Evolutionary conservation across 1,140 invertebrate species (phyloP).

Genomic region (Mesaphorura yosii): DNA sequence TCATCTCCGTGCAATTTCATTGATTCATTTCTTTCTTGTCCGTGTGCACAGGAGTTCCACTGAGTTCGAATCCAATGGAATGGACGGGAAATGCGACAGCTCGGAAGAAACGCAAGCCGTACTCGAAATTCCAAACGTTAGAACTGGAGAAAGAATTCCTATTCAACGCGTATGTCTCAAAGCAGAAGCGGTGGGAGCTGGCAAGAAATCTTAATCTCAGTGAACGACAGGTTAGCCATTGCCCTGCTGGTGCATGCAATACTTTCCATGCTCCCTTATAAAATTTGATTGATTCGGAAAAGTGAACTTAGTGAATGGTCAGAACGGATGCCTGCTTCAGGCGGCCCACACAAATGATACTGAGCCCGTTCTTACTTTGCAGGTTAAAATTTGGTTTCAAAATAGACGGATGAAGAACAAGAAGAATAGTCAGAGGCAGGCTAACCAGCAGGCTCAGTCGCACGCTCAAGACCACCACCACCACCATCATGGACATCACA

Average conservation of each 20-base stretch:
- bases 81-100: conserved; percentile 83
- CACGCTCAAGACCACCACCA: conserved; percentile 53
- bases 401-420: conserved; percentile 99
- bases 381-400: conserved; percentile 84
- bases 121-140: conserved; percentile 90
- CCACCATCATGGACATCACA: too few relatives aligned
- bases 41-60: too few relatives aligned
- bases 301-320: neutral
- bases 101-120: conserved; percentile 93
- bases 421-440: conserved; percentile 83
- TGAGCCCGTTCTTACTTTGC: conserved; percentile 5
- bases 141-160: conserved; percentile 96
- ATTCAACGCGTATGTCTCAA: conserved; percentile 91
- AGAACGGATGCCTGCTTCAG: neutral
- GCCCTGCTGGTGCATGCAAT: neutral
- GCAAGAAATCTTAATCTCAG: conserved; percentile 84
- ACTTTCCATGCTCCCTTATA: neutral
- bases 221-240: conserved; percentile 70
- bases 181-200: conserved; percentile 93
- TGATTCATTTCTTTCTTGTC: too few relatives aligned
- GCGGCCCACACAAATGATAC: neutral
- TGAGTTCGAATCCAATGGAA: conserved; percentile 65
- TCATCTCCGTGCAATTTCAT: too few relatives aligned
- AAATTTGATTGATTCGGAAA: neutral
- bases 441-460: conserved; percentile 50